These are phyloP conservation scores for Heteronetta atricapilla DNA, from an alignment of 2,113 vertebrate species.

Conservation along the genomic window DNA sequence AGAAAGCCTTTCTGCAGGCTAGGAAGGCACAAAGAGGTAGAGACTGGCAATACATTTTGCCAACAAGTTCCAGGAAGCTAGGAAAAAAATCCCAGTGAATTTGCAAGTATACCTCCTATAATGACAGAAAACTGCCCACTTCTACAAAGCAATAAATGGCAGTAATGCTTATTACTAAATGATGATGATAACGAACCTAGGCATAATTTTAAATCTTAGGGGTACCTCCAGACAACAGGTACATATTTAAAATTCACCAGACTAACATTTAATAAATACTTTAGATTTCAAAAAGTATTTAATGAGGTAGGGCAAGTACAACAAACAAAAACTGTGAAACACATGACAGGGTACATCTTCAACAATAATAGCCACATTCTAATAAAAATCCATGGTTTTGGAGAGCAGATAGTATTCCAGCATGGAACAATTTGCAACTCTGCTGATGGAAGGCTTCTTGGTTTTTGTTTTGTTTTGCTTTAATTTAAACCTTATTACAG, in stretches of 20 bases:
- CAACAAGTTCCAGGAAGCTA: background rate
- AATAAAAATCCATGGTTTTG: constrained; percentile 18
- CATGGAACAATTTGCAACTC: background rate
- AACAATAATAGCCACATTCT: background rate
- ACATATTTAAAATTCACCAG: background rate
- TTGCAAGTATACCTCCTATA: background rate
- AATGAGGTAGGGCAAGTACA: background rate
- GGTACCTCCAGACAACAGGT: background rate
- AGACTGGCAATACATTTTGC: background rate
- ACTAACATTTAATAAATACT: background rate
- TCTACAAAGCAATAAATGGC: background rate
- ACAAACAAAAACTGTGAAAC: background rate
- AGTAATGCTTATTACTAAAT: background rate
- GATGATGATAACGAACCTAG: background rate
- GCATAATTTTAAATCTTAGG: background rate
- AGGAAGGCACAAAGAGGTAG: background rate
- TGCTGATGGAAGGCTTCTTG: background rate
- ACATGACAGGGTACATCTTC: background rate
- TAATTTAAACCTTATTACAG: background rate
- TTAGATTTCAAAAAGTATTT: background rate
- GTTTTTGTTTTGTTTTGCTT: background rate
- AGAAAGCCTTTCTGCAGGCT: background rate
- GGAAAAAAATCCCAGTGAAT: background rate
- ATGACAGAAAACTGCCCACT: background rate
- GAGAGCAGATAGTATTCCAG: constrained; percentile 39